Conservation (phyloP, 2,113 vertebrate genomes). For the Bostrychus sinensis region DNA sequence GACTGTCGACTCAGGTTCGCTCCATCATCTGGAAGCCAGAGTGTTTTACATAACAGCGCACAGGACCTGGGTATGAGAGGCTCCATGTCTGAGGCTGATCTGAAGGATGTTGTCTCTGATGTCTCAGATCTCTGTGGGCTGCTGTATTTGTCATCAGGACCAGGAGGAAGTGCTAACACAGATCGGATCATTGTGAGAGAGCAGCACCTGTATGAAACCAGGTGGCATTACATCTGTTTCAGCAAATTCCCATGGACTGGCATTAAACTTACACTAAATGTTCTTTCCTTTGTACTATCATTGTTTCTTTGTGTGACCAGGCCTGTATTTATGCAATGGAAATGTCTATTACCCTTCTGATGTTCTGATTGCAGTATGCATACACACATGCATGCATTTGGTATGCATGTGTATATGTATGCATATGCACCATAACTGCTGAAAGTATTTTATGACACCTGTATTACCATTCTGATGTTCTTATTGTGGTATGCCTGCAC, state of each 20-base stretch:
- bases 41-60: constrained; percentile 1
- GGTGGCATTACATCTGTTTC: constrained; percentile 32
- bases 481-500: too few relatives aligned
- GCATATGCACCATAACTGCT: too few relatives aligned
- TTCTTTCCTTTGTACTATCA: too few relatives aligned
- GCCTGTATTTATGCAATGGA: too few relatives aligned
- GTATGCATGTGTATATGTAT: too few relatives aligned
- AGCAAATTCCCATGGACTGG: constrained; percentile 20
- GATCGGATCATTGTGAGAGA: constrained; percentile 53
- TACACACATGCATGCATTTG: too few relatives aligned
- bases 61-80: constrained; percentile 34
- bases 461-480: too few relatives aligned
- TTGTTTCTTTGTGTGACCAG: too few relatives aligned
- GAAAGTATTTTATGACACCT: too few relatives aligned
- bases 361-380: too few relatives aligned
- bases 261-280: too few relatives aligned
- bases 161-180: constrained; percentile 62
- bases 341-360: too few relatives aligned
- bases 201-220: constrained; percentile 38
- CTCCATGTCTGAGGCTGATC: background rate
- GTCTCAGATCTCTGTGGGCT: constrained; percentile 44
- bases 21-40: constrained; percentile 37
- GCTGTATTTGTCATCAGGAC: constrained; percentile 48
- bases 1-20: constrained; percentile 65
- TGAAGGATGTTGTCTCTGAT: constrained; percentile 54